Base-by-base conservation (phyloP, 2,113 vertebrate genomes). In the Sylvilagus bachmani region DNA sequence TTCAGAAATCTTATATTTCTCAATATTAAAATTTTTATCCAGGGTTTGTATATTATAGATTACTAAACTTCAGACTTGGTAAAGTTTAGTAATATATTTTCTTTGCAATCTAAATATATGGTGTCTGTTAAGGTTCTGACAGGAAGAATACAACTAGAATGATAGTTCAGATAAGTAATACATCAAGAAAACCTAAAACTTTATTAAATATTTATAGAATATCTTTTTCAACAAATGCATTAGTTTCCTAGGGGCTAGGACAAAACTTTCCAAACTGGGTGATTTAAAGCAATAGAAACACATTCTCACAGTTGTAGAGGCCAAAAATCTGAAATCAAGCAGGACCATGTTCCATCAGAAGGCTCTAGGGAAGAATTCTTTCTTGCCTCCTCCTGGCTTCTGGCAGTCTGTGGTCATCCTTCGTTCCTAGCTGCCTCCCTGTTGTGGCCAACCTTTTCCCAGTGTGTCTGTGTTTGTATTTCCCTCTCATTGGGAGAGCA, bases 61-160 rank as follows among this genome's bases (percentile, higher is more conserved):
- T 13, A 91, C 13, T 61, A 85, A 5, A 53, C 14, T 86, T 93
- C 44, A 6, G 9, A 70, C 27, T 84, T 86, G 8, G 27, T 67
- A 53, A 69, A 49, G 10, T 86, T 82, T 89, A 14, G 5, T 71
- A 80, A 38, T 80, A 25, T 3, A 7, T 93, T 86, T 90, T 74
- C 13, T 84, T 71, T 90, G 7, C 4, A 90, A 29, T 94, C 51
- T 86, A 21, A 73, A n/a, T 90, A 62, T 33, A 64, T 6, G 49
- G 9, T 55, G 17, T 80, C 70, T 36, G 5, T 58, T 74, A 77
- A 70, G 78, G 17, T 89, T 93, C 27, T 86, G 25, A 85, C 62
- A 85, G 75, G 55, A 58, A 83, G n/a, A 74, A 9, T 89, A 86
- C 86, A 78, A 82, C 58, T 51, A 85, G 83, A 88, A 81, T 64